A percentile compares a stretch with the other conserved stretches of the same genome.
phyloP scores from a whole-genome alignment of 2,797 vertebrate genomes.

The Betta splendens region DNA sequence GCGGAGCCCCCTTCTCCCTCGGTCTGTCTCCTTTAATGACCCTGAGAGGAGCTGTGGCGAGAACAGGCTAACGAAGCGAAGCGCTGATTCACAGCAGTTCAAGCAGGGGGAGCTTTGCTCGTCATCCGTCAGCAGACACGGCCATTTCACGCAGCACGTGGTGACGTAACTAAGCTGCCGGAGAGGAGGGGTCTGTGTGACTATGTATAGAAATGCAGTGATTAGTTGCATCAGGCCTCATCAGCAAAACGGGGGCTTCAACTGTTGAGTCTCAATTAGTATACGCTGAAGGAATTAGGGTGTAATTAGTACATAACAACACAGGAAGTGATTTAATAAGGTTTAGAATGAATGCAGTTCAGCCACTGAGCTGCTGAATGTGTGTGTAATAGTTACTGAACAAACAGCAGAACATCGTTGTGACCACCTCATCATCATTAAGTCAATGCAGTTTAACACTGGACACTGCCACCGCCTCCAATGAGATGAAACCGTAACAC shows the following conservation, averaged over 20 bases:
- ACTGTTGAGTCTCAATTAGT: neutral
- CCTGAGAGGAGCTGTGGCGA: too few species aligned
- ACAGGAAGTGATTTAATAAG: too few species aligned
- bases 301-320: too few species aligned
- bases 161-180: constrained; percentile 32
- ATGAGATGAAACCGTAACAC: too few species aligned
- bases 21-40: neutral
- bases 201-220: constrained; percentile 20
- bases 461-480: too few species aligned
- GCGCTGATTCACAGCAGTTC: constrained; percentile 17
- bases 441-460: too few species aligned
- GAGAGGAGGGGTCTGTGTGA: constrained; percentile 2
- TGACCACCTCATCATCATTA: too few species aligned
- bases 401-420: too few species aligned
- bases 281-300: too few species aligned
- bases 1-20: constrained; percentile 3
- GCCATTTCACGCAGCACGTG: constrained; percentile 16
- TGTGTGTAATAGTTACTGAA: too few species aligned
- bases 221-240: constrained; percentile 19
- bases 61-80: constrained; percentile 17
- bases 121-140: constrained; percentile 54
- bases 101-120: neutral
- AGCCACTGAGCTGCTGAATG: too few species aligned
- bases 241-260: neutral
- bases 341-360: too few species aligned